Evolutionary conservation across 2,888 invertebrate species (phyloP), one percentile per base, ranked within the genome.

Genomic region (Masnerella sp.): DNA sequence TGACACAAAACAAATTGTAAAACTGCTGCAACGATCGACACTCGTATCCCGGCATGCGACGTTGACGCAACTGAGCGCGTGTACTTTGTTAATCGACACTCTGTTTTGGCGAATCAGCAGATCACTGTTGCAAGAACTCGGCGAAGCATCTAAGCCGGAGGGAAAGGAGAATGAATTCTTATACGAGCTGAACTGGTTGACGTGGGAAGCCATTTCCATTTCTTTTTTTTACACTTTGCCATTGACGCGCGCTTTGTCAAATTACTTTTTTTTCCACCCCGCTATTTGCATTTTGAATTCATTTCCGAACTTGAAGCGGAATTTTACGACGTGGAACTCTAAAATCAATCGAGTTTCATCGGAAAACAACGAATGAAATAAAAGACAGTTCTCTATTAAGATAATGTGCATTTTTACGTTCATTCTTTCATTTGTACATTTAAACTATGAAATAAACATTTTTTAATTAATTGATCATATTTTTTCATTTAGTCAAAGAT

Each of bases 71-170:
- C 45, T 38, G 58, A 56, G n/a, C 25, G 62, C 52, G 65, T 64
- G 75, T 62, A 76, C 73, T 45, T 72, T 74, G 74, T 74, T 71
- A 70, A 74, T 73, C 74, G 76, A 64, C 65, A 70, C 76, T 79
- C 79, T 80, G 79, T 80, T 80, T 82, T 79, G 79, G 78, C 76
- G 77, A 76, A 78, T 81, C 81, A 80, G 81, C 81, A 75, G 74
- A 76, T 77, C 74, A 73, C 64, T 56, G 64, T 74, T 59, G 76
- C 61, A 76, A 74, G 76, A 76, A 67, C 65, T 52, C 73, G 38
- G 38, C 65, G 67, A 73, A 58, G 76, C 52, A 62, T 76, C 76
- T 74, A 67, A 75, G 52, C 68, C 36, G 59, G 75, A 77, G 75
- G 76, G 75, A 78, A 79, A 80, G 78, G 78, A 77, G 76, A 78